These are phyloP conservation scores for Eurytoma adleriae DNA, from an alignment of 2,888 invertebrate genomes.

Conservation along the genomic window DNA sequence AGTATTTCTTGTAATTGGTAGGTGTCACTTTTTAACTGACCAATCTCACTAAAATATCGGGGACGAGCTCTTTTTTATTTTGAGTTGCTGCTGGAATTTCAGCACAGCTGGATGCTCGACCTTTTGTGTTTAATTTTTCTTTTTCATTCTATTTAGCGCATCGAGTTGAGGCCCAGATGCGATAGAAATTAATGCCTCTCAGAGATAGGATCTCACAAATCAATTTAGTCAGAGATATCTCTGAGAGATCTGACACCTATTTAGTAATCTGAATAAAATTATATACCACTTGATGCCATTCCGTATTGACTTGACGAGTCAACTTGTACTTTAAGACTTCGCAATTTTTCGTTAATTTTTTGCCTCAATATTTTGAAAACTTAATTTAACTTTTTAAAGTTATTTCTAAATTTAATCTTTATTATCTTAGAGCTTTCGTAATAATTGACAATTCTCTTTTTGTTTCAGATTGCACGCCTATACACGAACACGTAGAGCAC, in stretches of 20 bases:
- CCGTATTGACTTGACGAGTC: too few species aligned
- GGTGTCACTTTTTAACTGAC: slow-evolving; percentile 25
- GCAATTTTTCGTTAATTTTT: too few species aligned
- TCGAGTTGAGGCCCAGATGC: not conserved
- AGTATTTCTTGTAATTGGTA: slow-evolving; percentile 18
- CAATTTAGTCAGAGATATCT: not conserved
- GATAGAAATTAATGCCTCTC: not conserved
- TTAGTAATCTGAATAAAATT: not conserved
- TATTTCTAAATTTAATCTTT: too few species aligned
- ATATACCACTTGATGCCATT: not conserved
- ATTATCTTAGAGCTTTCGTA: too few species aligned
- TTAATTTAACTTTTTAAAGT: too few species aligned
- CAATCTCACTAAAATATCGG: slow-evolving; percentile 37
- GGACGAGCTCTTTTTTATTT: not conserved
- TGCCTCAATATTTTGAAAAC: too few species aligned
- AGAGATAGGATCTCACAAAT: not conserved
- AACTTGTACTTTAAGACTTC: too few species aligned
- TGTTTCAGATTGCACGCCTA: too few species aligned
- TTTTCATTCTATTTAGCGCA: not conserved
- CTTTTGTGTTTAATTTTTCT: not conserved
- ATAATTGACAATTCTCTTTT: too few species aligned
- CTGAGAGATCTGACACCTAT: not conserved
- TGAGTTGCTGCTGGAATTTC: slow-evolving; percentile 9
- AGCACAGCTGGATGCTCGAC: slow-evolving; percentile 15
- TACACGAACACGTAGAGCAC: too few species aligned